Evolutionary conservation across 30 jellyfish, hydroid and myxozoan species (phyloP).

Genomic region (Nemopilema nomurai): DNA sequence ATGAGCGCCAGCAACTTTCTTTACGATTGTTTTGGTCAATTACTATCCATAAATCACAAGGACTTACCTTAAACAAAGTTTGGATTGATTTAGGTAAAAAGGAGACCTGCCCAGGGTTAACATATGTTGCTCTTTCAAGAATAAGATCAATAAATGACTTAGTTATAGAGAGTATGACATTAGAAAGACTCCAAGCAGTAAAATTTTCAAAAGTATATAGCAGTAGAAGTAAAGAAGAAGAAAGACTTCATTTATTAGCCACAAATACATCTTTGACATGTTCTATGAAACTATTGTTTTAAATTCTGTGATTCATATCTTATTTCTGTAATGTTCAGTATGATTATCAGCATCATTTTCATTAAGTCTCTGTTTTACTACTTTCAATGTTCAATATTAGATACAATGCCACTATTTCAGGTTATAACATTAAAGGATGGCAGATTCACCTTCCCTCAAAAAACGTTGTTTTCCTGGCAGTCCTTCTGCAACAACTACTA

Average conservation of each 20-base stretch:
- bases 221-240: conserved; percentile 30
- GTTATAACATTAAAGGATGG: neutral
- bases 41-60: conserved; percentile 86
- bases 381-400: neutral
- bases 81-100: conserved; percentile 66
- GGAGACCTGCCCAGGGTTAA: conserved; percentile 56
- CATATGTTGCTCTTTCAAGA: conserved; percentile 71
- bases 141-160: conserved; percentile 33
- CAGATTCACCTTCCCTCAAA: neutral
- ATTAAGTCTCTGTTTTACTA: neutral
- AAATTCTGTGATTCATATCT: neutral
- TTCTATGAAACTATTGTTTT: neutral
- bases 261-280: conserved; percentile 14
- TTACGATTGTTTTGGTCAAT: conserved; percentile 77
- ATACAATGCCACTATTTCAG: neutral
- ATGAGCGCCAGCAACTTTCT: conserved; percentile 68
- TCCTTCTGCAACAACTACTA: neutral
- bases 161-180: conserved; percentile 52
- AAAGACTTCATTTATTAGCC: conserved; percentile 16
- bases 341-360: neutral
- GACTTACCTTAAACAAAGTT: conserved; percentile 62
- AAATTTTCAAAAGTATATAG: neutral
- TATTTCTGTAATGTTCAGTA: neutral
- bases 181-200: conserved; percentile 39
- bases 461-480: neutral